Evolutionary conservation across 2,888 invertebrate genomes (phyloP).

Genomic region (Sphaerophoria rueppellii): DNA sequence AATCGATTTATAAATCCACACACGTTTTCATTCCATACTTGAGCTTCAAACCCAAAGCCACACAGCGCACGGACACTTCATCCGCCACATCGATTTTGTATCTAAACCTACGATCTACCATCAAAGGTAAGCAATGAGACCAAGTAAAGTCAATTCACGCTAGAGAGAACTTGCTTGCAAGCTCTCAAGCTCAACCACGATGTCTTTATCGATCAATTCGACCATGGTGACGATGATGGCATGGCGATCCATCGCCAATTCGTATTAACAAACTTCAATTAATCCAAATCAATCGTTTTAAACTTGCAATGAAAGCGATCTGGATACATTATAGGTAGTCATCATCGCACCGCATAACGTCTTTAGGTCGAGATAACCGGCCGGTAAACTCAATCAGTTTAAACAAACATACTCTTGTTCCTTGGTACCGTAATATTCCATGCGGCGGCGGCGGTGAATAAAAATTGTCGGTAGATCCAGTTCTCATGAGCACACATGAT

Average conservation of each 20-base stretch:
- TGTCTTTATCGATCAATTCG: constrained; percentile 41
- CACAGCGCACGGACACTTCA: constrained; percentile 25
- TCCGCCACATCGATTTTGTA: constrained; percentile 18
- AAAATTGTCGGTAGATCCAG: constrained; percentile 37
- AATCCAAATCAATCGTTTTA: constrained; percentile 66
- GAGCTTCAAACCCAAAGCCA: background rate
- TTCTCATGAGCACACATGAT: constrained; percentile 25
- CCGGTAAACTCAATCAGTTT: background rate
- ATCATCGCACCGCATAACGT: constrained; percentile 20
- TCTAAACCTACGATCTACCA: constrained; percentile 6
- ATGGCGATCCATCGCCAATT: background rate
- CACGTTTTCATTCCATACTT: constrained; percentile 20
- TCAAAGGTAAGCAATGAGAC: constrained; percentile 27
- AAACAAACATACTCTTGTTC: constrained; percentile 12
- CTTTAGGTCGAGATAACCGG: constrained; percentile 3
- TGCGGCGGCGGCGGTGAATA: background rate
- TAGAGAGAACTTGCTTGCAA: background rate
- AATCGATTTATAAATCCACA: constrained; percentile 20
- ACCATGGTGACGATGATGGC: background rate
- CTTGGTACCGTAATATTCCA: constrained; percentile 25
- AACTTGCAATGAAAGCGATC: constrained; percentile 53
- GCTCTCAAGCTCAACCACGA: constrained; percentile 17
- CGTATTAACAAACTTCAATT: constrained; percentile 66
- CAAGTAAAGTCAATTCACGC: background rate
- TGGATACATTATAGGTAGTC: constrained; percentile 34